Base-by-base conservation (phyloP, 2,888 invertebrate genomes). In the Xylota segnis region DNA sequence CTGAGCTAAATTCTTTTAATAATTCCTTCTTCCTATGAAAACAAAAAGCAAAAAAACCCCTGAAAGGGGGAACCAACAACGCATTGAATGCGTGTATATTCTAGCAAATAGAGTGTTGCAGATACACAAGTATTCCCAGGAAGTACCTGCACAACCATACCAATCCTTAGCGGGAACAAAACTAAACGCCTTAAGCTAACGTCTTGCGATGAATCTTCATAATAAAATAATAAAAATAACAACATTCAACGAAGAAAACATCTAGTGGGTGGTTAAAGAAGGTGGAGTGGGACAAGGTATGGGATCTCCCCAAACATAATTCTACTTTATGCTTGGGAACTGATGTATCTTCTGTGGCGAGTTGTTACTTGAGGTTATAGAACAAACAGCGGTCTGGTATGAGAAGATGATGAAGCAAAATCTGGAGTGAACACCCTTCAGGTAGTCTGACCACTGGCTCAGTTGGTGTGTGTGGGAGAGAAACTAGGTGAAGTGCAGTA, bases 261-360 rank as follows among this genome's bases (percentile, higher is more conserved):
- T 47, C 66, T 68, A 72, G 86, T 86, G 86, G 86, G 86, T 82
- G 82, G 82, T 82, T 82, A 63, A 58, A 70, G 70, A 82, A 82
- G 82, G 82, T 82, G 86, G 82, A 82, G 86, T 77, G 86, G 76
- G 82, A 82, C 86, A 82, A 77, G 86, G 72, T 77, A 82, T 82
- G 86, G 86, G 86, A 81, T 82, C 86, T 72, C 76, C 86, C 76
- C 86, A 77, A 86, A 86, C 76, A 86, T 86, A 76, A 77, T 82
- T 86, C 29, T 68, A 59, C 76, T 82, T 86, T 81, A 76, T 76
- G 81, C 76, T n/a, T 86, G 86, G 86, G 86, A 86, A 86, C 86
- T 81, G 72, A 86, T 86, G 82, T 63, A 82, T 82, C 77, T 84
- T 43, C 54, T 50, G 27, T 75, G 43, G 14, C 29, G 58, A 71